Percentiles rank a stretch among this genome's conserved stretches.
Evolutionary conservation across 2,113 vertebrate species (phyloP).

Genomic region (Typhlomys cinereus): DNA sequence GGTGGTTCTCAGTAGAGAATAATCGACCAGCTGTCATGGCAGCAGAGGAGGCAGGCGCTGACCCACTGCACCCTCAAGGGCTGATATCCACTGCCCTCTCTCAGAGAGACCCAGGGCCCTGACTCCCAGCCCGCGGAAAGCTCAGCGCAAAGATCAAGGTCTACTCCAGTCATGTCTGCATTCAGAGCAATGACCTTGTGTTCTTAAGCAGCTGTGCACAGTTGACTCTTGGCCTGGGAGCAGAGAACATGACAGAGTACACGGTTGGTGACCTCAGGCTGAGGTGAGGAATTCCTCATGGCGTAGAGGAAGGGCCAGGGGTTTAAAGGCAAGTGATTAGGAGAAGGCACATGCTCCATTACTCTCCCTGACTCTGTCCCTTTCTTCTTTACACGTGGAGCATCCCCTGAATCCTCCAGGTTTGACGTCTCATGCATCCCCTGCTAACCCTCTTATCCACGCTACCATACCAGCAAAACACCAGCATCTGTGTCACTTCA

Average conservation of each 20-base stretch:
- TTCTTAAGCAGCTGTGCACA: background rate
- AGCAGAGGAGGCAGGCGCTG: background rate
- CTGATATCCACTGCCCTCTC: background rate
- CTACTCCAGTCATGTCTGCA: background rate
- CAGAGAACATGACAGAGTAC: background rate
- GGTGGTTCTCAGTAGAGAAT: background rate
- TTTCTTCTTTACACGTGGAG: background rate
- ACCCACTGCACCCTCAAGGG: too few species aligned
- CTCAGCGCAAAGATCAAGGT: background rate
- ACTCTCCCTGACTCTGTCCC: background rate
- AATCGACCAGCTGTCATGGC: background rate
- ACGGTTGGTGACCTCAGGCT: background rate
- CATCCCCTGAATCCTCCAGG: background rate
- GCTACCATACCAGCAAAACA: background rate
- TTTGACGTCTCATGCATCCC: background rate
- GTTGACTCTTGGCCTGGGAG: background rate
- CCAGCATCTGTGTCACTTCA: background rate
- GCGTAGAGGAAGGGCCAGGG: background rate
- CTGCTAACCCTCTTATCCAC: background rate
- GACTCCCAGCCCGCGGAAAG: background rate
- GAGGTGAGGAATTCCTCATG: background rate
- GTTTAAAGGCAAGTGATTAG: background rate
- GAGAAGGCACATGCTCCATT: background rate
- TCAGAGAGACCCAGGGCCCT: background rate
- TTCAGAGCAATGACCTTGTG: background rate